Evolutionary conservation across 2,888 invertebrate species (phyloP), one percentile per base, ranked within the genome.

Genomic region (Ecliptopera silaceata): DNA sequence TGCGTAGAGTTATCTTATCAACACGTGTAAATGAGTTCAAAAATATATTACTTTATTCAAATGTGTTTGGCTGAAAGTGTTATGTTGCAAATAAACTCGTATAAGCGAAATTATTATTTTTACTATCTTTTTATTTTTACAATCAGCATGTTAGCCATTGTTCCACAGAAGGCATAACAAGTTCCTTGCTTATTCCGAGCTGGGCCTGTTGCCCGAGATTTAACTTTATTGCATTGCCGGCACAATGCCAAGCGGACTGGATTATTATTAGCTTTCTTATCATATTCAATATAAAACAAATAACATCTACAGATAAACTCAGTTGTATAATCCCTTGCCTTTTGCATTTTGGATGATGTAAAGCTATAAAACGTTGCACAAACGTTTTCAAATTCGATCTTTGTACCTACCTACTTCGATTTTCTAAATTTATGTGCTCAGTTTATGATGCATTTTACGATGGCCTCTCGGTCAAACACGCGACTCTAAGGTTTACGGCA

Each of bases 391-490:
- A 79, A 81, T 80, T 71, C 76, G 80, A 82, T 77, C 75, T 74
- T 70, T 77, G 71, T 74, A 72, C 10, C 5, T 6, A 13, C 18
- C 12, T 45, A 38, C 63, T 77, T 83, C 82, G 82, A 86, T 86
- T 85, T 84, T 82, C 72, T 75, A 82, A 86, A 85, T 82, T 86
- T 82, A 87, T 86, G 82, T 77, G 71, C 72, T 71, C 73, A 66
- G 68, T 88, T 88, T 88, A 86, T 85, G 84, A 77, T 81, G 79
- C 80, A 82, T 80, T 88, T 88, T 86, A 88, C 86, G 86, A 84
- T 81, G 73, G 75, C 80, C 81, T 80, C 79, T 82, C 80, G 84
- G 85, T 84, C 85, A 84, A 84, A 86, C 87, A 87, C 84, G 86
- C 86, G 79, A 87, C 81, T 82, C 71, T 74, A 71, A 75, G 75